A percentile compares a stretch with the other conserved stretches of the same genome.
Evolutionary conservation across 2,888 invertebrate species (phyloP).

Genomic region (Linnaemya vulpina): DNA sequence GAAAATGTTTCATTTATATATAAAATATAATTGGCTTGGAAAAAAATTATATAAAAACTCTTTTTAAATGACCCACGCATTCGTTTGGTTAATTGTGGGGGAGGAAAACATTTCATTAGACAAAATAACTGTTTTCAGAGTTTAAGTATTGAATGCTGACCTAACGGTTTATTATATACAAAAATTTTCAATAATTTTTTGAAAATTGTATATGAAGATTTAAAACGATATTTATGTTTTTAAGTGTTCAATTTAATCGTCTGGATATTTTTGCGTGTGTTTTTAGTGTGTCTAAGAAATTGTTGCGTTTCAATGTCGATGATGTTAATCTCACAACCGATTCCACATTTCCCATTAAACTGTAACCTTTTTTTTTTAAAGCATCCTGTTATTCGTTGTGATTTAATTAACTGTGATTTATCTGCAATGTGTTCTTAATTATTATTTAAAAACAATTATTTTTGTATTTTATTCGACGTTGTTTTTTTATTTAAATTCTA

Average conservation of each 20-base stretch:
- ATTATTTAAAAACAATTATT: no score
- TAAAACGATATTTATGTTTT: not conserved
- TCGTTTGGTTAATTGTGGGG: slow-evolving; percentile 70
- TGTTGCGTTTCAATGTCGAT: not conserved
- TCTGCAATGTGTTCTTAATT: no score
- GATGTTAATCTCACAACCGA: no score
- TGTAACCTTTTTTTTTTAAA: no score
- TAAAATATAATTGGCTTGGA: slow-evolving; percentile 30
- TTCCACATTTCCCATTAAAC: no score
- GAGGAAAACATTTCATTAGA: slow-evolving; percentile 71
- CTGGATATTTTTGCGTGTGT: slow-evolving; percentile 16
- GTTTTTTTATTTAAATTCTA: no score
- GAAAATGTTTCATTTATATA: slow-evolving; percentile 62
- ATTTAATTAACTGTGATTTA: no score
- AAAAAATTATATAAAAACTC: slow-evolving; percentile 6
- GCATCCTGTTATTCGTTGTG: no score
- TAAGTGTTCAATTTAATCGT: slow-evolving; percentile 36
- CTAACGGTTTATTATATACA: slow-evolving; percentile 57
- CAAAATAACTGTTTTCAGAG: slow-evolving; percentile 63
- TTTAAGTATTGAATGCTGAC: not conserved
- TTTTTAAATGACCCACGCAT: slow-evolving; percentile 70
- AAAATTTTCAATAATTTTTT: not conserved
- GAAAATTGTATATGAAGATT: slow-evolving; percentile 16
- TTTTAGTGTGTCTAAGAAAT: not conserved
- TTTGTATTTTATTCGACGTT: no score